Evolutionary conservation across 1,140 invertebrate species (phyloP).

Genomic region (Rhopalosiphum maidis): DNA sequence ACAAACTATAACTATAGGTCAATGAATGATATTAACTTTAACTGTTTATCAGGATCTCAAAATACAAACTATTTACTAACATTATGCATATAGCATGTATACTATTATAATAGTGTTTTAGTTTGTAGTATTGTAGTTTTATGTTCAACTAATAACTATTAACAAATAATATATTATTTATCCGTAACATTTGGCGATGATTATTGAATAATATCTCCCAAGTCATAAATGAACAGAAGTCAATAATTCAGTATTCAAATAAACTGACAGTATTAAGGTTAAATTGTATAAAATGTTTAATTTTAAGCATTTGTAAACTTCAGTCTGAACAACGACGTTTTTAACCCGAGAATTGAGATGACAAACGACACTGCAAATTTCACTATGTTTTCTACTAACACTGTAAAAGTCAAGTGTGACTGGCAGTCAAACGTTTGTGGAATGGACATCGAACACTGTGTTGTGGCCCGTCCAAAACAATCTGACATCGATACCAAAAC

Average conservation of each 20-base stretch:
- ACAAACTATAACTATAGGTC: no score
- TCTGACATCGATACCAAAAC: not conserved
- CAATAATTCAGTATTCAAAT: not conserved
- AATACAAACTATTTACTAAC: no score
- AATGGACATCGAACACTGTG: conserved; percentile 7
- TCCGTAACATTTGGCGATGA: not conserved
- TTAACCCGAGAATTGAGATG: not conserved
- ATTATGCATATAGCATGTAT: no score
- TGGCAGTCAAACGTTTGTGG: conserved; percentile 6
- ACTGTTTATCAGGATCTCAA: no score
- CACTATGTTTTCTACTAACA: not conserved
- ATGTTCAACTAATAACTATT: not conserved
- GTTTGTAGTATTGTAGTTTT: not conserved
- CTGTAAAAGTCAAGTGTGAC: not conserved
- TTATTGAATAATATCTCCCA: not conserved
- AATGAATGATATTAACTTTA: no score
- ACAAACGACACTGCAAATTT: not conserved
- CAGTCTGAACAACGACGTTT: not conserved
- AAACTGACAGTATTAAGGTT: not conserved
- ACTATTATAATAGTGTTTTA: no score
- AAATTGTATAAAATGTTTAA: not conserved
- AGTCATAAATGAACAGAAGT: not conserved
- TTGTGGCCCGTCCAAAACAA: not conserved
- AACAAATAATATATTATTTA: not conserved
- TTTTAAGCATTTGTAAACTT: not conserved